Conservation (phyloP, 2,113 vertebrate species). For the Empidonax traillii region DNA sequence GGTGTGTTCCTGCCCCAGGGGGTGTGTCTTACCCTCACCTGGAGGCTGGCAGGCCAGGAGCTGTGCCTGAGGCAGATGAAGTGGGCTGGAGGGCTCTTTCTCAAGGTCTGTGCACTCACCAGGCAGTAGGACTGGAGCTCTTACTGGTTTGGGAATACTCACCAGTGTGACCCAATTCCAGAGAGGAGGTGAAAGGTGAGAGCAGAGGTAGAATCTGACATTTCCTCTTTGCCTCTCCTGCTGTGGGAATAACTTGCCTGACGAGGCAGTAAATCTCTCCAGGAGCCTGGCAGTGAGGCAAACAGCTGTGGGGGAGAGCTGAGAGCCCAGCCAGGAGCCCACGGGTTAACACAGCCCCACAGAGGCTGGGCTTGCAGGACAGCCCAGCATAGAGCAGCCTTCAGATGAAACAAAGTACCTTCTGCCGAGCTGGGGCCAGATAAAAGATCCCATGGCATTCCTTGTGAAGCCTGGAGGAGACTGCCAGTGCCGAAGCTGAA, state of each 20-base stretch:
- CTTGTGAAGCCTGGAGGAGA: constrained; percentile 45
- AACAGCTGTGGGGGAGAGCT: not conserved
- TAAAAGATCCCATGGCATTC: constrained; percentile 40
- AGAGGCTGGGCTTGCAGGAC: not conserved
- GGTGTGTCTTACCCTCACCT: not conserved
- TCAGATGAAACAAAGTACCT: constrained; percentile 46
- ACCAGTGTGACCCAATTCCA: not conserved
- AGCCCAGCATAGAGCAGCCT: constrained; percentile 40
- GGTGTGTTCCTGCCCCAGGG: not conserved
- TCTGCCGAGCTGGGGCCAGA: constrained; percentile 40
- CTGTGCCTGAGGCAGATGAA: not conserved
- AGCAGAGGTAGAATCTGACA: not conserved
- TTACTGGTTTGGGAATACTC: not conserved
- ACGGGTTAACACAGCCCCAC: not conserved
- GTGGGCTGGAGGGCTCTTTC: not conserved
- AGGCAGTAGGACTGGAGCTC: not conserved
- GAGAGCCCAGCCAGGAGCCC: not conserved
- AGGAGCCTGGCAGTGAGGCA: not conserved
- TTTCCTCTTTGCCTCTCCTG: not conserved
- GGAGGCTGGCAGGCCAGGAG: not conserved
- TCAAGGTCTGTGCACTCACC: not conserved
- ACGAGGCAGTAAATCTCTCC: not conserved
- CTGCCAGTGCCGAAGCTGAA: constrained; percentile 54
- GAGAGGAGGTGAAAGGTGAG: not conserved
- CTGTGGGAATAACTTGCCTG: not conserved